Conservation (phyloP, 2,113 vertebrate genomes). For the Coregonus clupeaformis region DNA sequence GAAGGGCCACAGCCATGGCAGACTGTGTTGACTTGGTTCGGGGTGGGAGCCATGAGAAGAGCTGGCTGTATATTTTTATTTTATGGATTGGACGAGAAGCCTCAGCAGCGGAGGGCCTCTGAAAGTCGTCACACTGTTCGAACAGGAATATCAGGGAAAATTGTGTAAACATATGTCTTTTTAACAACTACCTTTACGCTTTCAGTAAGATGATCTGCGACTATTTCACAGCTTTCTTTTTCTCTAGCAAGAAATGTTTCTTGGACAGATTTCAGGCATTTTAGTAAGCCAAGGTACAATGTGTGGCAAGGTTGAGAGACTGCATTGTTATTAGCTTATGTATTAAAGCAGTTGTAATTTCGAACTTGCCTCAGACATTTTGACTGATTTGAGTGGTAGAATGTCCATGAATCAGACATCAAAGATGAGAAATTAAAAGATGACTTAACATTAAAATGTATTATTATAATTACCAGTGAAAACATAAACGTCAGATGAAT, state of each 20-base stretch:
- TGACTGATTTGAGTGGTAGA: background rate
- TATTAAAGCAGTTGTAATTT: background rate
- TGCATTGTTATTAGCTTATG: too few relatives aligned
- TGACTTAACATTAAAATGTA: constrained; percentile 31
- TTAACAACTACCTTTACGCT: constrained; percentile 18
- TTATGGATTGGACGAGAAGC: constrained; percentile 25
- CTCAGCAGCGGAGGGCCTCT: constrained; percentile 8
- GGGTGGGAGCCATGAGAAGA: constrained; percentile 41
- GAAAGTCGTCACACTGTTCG: constrained; percentile 24
- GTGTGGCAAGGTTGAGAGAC: background rate
- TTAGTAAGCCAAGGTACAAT: constrained; percentile 19
- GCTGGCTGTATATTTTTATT: constrained; percentile 50
- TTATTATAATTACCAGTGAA: constrained; percentile 33
- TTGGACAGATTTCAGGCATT: background rate
- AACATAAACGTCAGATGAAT: constrained; percentile 32
- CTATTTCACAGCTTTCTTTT: constrained; percentile 5
- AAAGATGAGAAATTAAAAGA: constrained; percentile 31
- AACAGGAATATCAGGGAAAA: constrained; percentile 25
- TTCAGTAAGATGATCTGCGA: constrained; percentile 21
- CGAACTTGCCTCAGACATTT: constrained; percentile 10
- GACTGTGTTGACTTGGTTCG: constrained; percentile 48
- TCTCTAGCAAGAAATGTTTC: background rate
- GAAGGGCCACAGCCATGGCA: constrained; percentile 46
- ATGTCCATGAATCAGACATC: constrained; percentile 22
- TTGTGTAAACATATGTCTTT: constrained; percentile 19